These are phyloP conservation scores for Agrochola lota DNA, from an alignment of 2,888 invertebrate genomes.

Conservation along the genomic window DNA sequence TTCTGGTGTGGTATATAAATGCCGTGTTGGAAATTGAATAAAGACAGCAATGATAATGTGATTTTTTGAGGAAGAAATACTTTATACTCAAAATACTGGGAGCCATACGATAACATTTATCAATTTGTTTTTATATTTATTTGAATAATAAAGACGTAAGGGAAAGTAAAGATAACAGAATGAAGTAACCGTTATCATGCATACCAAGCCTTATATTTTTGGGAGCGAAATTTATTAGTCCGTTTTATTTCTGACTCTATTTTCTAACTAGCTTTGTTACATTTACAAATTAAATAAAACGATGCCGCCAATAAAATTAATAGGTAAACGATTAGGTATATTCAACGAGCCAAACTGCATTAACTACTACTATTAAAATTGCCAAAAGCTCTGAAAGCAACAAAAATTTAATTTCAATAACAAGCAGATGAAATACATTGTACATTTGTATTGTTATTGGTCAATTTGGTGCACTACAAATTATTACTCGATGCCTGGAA, in stretches of 20 bases:
- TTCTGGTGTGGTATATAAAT: not conserved
- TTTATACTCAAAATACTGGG: too few species aligned
- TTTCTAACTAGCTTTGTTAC: not conserved
- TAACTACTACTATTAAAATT: conserved; percentile 9
- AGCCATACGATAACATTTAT: too few species aligned
- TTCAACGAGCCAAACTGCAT: conserved; percentile 19
- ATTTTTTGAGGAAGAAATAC: not conserved
- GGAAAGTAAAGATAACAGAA: too few species aligned
- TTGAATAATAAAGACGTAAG: too few species aligned
- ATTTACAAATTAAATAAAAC: conserved; percentile 3
- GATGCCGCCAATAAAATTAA: conserved; percentile 2
- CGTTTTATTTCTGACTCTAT: not conserved
- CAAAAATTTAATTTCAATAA: conserved; percentile 11
- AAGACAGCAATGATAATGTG: not conserved
- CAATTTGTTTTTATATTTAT: too few species aligned
- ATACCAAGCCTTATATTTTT: not conserved
- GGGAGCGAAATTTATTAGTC: not conserved
- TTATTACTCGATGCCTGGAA: conserved; percentile 59
- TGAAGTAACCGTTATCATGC: not conserved
- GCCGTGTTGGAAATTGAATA: not conserved
- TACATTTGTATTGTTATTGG: not conserved
- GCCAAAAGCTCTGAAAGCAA: not conserved
- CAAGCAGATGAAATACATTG: conserved; percentile 3
- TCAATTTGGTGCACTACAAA: conserved; percentile 40
- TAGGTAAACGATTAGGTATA: conserved; percentile 2